Evolutionary conservation across 2,113 vertebrate genomes (phyloP).

Genomic region (Peromyscus californicus): DNA sequence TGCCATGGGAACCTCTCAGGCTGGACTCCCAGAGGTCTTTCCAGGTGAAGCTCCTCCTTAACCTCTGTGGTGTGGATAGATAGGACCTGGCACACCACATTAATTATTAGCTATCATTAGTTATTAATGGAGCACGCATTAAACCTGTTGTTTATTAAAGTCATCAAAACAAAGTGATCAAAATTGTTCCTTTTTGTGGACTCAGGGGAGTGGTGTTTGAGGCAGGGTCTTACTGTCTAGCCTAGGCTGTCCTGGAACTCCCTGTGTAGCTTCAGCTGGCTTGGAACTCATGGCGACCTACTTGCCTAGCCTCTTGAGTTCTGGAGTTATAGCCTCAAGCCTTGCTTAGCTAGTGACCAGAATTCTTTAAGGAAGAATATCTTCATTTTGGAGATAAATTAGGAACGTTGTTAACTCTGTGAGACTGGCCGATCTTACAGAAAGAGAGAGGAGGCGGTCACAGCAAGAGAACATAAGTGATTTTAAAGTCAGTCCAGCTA

Average conservation of each 20-base stretch:
- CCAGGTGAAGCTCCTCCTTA: neutral
- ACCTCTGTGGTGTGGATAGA: neutral
- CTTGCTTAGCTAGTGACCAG: neutral
- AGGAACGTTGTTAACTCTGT: neutral
- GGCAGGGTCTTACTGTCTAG: neutral
- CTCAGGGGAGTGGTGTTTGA: neutral
- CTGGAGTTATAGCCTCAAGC: neutral
- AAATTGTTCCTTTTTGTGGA: neutral
- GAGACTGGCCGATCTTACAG: neutral
- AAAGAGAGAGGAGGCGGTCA: neutral
- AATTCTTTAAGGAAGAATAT: neutral
- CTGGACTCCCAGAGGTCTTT: neutral
- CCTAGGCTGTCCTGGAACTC: neutral
- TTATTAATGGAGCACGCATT: neutral
- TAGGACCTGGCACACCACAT: neutral
- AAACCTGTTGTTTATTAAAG: neutral
- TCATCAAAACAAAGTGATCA: neutral
- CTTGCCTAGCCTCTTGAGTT: neutral
- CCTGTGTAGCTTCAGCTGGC: neutral
- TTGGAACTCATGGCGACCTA: neutral
- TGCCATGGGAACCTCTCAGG: neutral
- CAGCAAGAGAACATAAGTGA: neutral
- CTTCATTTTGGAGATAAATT: constrained; percentile 43
- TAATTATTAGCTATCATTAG: neutral
- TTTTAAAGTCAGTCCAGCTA: constrained; percentile 5